Base-by-base conservation (phyloP, 1,140 invertebrate species). In the Drosophila willistoni region DNA sequence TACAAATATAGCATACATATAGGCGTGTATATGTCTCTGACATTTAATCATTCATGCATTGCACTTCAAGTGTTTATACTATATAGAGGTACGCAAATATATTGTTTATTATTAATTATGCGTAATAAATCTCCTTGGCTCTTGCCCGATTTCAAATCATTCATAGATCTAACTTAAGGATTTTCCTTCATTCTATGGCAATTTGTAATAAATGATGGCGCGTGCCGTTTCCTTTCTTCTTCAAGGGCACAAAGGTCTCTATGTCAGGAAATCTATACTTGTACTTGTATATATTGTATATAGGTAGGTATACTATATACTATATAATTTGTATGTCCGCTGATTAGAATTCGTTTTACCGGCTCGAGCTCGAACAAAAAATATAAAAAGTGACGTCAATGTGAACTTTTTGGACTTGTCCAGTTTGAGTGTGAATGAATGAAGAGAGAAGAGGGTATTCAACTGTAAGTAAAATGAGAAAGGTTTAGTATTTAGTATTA, bases 201-300 rank as follows among this genome's bases (percentile, higher is more conserved):
- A 10, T 57, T 17, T 7, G 5, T 13, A 7, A 14, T 56, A 14
- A 56, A 14, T 33, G n/a, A 14, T 33, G 55, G n/a, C n/a, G 55
- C 33, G 59, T 22, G 56, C 64, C 60, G 66, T 55, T 71, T 33
- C 14, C 10, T 19, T 12, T 54, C 51, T 65, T 33, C 57, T 63
- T 54, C 72, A 75, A 61, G 72, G 60, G 59, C 72, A 68, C 44
- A 17, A 7, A 61, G 39, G 29, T 29, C 29, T 44, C n/a, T 44
- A 19, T 7, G n/a, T 73, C 83, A 87, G 83, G 83, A 87, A 86
- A 82, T 86, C 79, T 77, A 74, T 75, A 87, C 75, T 87, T 71
- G 57, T 59, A 63, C 71, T 67, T 62, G 71, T 78, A 79, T 65
- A 78, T 34, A 34, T 36, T 36, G 9, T 36, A 36, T 10, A 10